Evolutionary conservation across 1,140 invertebrate species (phyloP).

Genomic region (Brachionus manjavacas): DNA sequence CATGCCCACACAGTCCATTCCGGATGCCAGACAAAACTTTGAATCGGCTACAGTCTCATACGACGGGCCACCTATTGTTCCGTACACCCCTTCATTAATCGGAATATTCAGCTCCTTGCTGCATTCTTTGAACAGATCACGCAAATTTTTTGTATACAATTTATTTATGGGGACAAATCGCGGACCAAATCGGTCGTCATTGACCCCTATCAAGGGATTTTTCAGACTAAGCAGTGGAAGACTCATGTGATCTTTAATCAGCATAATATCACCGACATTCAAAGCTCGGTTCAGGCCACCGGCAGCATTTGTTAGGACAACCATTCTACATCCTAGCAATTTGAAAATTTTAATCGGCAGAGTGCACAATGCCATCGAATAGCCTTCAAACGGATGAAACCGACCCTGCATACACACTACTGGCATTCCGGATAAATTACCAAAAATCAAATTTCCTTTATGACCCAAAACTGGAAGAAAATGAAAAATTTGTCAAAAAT

Average conservation of each 20-base stretch:
- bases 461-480: slow-evolving; percentile 72
- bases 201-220: slow-evolving; percentile 82
- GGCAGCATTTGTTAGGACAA: slow-evolving; percentile 88
- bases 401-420: slow-evolving; percentile 92
- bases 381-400: slow-evolving; percentile 92
- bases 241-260: slow-evolving; percentile 85
- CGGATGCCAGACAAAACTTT: slow-evolving; percentile 71
- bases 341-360: slow-evolving; percentile 93
- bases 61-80: slow-evolving; percentile 79
- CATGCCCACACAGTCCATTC: slow-evolving; percentile 86
- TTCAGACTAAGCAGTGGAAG: slow-evolving; percentile 70
- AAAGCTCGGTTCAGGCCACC: slow-evolving; percentile 80
- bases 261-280: slow-evolving; percentile 87
- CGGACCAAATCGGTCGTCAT: slow-evolving; percentile 86
- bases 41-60: slow-evolving; percentile 85
- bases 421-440: slow-evolving; percentile 68
- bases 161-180: slow-evolving; percentile 83
- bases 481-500: not conserved
- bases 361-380: slow-evolving; percentile 68
- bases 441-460: slow-evolving; percentile 80
- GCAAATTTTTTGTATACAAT: slow-evolving; percentile 68
- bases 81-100: slow-evolving; percentile 77
- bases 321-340: slow-evolving; percentile 74
- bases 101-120: not conserved
- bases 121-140: not conserved